phyloP scores from a whole-genome alignment of 1,140 invertebrate species.

The Ladona fulva region DNA sequence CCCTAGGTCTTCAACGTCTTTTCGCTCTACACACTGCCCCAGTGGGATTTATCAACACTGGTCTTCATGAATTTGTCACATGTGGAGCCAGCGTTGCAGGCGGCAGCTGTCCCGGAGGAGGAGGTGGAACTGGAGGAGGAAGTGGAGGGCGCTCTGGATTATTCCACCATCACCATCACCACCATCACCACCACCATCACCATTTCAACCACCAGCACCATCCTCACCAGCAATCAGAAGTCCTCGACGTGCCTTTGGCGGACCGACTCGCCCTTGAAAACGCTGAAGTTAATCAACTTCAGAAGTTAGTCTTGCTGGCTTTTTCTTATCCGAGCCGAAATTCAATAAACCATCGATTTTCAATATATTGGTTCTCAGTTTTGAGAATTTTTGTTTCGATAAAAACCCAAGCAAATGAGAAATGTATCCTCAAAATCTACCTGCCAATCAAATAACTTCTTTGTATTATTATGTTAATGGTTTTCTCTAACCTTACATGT shows the following conservation, averaged over 20 bases:
- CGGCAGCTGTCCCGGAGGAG: not conserved
- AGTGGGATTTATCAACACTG: conserved; percentile 27
- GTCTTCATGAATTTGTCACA: conserved; percentile 24
- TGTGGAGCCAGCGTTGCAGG: not conserved
- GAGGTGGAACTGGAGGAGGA: not conserved
- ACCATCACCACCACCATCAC: not conserved
- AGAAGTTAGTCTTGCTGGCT: conserved; percentile 21
- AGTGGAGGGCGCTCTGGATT: not conserved
- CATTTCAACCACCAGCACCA: not conserved
- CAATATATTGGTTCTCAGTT: too few species aligned
- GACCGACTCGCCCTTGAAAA: conserved; percentile 23
- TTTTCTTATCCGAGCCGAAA: too few species aligned
- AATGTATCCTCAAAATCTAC: too few species aligned
- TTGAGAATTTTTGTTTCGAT: too few species aligned
- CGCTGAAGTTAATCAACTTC: conserved; percentile 24
- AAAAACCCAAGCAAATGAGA: not conserved
- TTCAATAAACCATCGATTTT: too few species aligned
- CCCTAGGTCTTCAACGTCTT: conserved; percentile 22
- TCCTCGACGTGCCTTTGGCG: conserved; percentile 21
- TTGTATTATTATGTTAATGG: too few species aligned
- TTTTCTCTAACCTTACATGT: too few species aligned
- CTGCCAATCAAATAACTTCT: too few species aligned
- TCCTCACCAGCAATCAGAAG: conserved; percentile 4
- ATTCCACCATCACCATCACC: not conserved
- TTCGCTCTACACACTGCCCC: conserved; percentile 25